phyloP scores from a whole-genome alignment of 2,888 invertebrate genomes.

The Andrena minutula region DNA sequence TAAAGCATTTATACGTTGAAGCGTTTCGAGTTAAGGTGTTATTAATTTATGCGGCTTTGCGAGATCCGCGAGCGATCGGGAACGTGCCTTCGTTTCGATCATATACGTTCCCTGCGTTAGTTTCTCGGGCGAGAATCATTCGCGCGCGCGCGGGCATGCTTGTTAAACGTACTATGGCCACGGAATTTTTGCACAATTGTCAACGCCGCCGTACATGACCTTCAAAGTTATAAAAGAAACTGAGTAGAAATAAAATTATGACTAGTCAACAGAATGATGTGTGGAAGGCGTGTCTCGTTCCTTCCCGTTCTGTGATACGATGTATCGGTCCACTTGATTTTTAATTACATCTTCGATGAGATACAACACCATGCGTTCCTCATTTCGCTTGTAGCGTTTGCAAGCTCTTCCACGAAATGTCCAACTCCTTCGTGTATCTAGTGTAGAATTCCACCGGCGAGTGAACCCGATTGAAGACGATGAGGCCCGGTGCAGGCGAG shows the following conservation, averaged over 20 bases:
- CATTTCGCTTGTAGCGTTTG: conserved; percentile 7
- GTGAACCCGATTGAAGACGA: too few relatives aligned
- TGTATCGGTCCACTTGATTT: conserved; percentile 16
- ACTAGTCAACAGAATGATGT: conserved; percentile 55
- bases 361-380: conserved; percentile 11
- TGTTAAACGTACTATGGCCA: conserved; percentile 56
- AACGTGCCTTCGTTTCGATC: conserved; percentile 38
- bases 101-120: conserved; percentile 26
- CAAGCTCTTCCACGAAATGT: neutral
- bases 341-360: conserved; percentile 29
- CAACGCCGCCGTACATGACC: conserved; percentile 26
- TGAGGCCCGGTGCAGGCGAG: too few relatives aligned
- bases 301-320: conserved; percentile 15
- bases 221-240: conserved; percentile 44
- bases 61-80: conserved; percentile 30
- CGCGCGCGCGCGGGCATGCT: conserved; percentile 55
- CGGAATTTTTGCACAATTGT: conserved; percentile 56
- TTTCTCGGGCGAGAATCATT: conserved; percentile 48
- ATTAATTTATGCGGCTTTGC: conserved; percentile 46
- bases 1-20: conserved; percentile 56
- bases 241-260: conserved; percentile 53
- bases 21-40: conserved; percentile 34
- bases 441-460: too few relatives aligned
- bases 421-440: too few relatives aligned
- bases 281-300: conserved; percentile 7